Evolutionary conservation across 2,888 invertebrate genomes (phyloP), one percentile per base, ranked within the genome.

Genomic region (Deilephila elpenor): DNA sequence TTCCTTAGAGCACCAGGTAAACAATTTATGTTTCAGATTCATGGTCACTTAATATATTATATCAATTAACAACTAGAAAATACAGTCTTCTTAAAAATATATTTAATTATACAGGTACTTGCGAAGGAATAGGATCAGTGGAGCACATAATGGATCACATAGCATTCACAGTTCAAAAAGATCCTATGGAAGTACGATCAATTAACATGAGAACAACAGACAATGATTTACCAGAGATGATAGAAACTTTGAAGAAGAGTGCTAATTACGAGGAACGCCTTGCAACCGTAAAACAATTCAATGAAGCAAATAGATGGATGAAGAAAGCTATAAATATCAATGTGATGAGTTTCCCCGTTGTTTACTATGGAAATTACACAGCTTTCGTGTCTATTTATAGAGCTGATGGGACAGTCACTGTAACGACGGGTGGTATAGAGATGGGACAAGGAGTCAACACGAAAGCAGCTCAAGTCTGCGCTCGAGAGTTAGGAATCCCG

Each of bases 391-490:
- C 96, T 0, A 95, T 98, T 76, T 97, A 96, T 82, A 95, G 96
- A 75, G 94, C 95, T 0, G 96, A 97, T 86, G 97, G 96, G 0
- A 96, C 96, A 1, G 97, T 98, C 0, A 95, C 96, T 0, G 91
- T 98, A 0, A 91, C 96, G 0, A 96, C 97, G 74, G 96, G 96
- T 7, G 97, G 97, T 0, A 92, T 96, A 70, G 97, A 97, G 89
- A 96, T 96, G 91, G 98, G 98, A 0, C 98, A 98, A 93, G 98
- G 98, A 0, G 94, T 97, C 56, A 97, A 97, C 78, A 97, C 97
- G 0, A 98, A 97, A 95, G 96, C 95, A 0, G 96, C 96, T 4
- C 97, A 97, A 94, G 96, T 97, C 0, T 96, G 96, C 73, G 98
- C 98, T 0, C 95, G 97, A 81, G 95, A 95, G 51, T 87, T 98